phyloP scores from a whole-genome alignment of 2,113 vertebrate species.

The Arizona elegans region DNA sequence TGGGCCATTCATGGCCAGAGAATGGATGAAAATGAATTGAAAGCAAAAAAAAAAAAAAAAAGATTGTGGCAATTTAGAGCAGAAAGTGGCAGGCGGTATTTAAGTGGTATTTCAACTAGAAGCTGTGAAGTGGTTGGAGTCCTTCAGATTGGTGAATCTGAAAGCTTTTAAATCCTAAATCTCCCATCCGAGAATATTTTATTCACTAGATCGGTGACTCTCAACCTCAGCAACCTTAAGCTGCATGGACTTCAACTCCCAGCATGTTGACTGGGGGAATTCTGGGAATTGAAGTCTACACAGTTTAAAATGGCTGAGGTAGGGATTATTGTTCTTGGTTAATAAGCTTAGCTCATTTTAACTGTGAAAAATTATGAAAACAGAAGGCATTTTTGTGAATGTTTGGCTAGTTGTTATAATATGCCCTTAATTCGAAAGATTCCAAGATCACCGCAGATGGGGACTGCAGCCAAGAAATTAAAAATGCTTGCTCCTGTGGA shows the following conservation, averaged over 20 bases:
- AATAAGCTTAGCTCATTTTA: background rate
- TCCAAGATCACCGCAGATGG: no score
- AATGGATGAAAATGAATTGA: no score
- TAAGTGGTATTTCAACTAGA: no score
- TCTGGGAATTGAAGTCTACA: background rate
- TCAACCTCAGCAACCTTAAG: background rate
- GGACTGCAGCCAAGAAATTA: no score
- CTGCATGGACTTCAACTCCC: background rate
- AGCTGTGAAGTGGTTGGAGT: background rate
- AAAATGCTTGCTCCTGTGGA: no score
- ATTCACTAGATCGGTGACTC: background rate
- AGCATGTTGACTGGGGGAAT: background rate
- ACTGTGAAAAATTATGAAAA: background rate
- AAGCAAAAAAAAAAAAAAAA: background rate
- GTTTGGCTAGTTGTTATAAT: constrained; percentile 7
- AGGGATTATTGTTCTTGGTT: background rate
- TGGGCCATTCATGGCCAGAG: background rate
- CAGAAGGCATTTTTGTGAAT: background rate
- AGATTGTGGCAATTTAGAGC: background rate
- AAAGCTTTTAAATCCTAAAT: background rate
- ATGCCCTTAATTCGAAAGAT: background rate
- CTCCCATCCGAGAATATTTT: background rate
- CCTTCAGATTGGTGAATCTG: background rate
- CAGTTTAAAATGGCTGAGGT: no score
- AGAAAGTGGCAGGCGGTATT: background rate